These are phyloP conservation scores for Drosophila erecta DNA, from an alignment of 1,140 invertebrate genomes.

Conservation along the genomic window DNA sequence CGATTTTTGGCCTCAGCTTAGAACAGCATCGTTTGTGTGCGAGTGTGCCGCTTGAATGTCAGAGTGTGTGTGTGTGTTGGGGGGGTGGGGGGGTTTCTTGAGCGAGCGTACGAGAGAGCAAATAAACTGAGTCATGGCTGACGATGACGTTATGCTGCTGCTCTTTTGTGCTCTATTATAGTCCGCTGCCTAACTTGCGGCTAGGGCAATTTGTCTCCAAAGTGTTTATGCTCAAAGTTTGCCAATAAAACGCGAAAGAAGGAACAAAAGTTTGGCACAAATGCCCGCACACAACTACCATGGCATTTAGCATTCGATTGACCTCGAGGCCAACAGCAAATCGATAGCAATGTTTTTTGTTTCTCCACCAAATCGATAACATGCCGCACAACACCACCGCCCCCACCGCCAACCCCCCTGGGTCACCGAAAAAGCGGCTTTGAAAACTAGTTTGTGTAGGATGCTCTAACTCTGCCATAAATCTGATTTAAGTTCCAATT, in stretches of 20 bases:
- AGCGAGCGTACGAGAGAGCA: conserved; percentile 27
- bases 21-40: conserved; percentile 35
- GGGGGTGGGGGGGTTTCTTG: neutral
- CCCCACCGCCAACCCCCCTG: neutral
- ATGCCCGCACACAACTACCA: conserved; percentile 33
- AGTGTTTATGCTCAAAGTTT: conserved; percentile 62
- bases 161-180: conserved; percentile 30
- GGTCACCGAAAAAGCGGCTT: neutral
- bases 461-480: neutral
- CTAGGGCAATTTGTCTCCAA: conserved; percentile 56
- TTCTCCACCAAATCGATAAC: conserved; percentile 42
- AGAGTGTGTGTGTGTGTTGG: conserved; percentile 3
- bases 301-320: conserved; percentile 54
- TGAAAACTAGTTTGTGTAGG: conserved; percentile 5
- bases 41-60: conserved; percentile 10
- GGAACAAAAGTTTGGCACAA: conserved; percentile 39
- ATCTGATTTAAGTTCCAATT: neutral
- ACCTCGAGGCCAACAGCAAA: conserved; percentile 58
- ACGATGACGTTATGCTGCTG: conserved; percentile 62
- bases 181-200: conserved; percentile 37
- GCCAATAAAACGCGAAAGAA: conserved; percentile 46
- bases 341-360: conserved; percentile 45
- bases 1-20: conserved; percentile 28
- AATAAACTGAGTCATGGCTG: conserved; percentile 61
- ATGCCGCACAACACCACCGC: conserved; percentile 11